Conservation (phyloP, 1,140 invertebrate species). For the Megalonaias nervosa region DNA sequence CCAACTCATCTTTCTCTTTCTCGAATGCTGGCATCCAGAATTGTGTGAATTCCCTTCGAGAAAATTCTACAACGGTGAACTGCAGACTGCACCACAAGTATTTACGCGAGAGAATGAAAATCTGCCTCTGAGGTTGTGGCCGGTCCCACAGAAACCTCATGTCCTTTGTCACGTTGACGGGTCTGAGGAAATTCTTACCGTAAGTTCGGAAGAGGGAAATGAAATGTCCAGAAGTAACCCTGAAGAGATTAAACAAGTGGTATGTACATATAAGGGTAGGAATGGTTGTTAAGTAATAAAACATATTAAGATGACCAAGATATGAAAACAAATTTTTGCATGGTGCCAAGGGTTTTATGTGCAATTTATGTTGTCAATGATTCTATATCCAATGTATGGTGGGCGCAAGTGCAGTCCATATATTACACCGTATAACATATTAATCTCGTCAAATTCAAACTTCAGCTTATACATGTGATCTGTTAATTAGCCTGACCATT, state of each 20-base stretch:
- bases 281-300: too few species aligned
- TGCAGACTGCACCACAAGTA: constrained; percentile 32
- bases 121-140: constrained; percentile 35
- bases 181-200: constrained; percentile 39
- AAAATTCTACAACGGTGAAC: constrained; percentile 52
- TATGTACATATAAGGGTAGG: constrained; percentile 24
- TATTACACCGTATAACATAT: too few species aligned
- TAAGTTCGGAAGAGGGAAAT: constrained; percentile 46
- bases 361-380: too few species aligned
- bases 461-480: too few species aligned
- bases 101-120: background rate
- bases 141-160: constrained; percentile 13
- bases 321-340: too few species aligned
- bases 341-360: too few species aligned
- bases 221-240: constrained; percentile 42
- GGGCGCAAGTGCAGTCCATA: too few species aligned
- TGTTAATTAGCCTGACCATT: too few species aligned
- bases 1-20: constrained; percentile 18
- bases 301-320: too few species aligned
- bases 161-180: constrained; percentile 55
- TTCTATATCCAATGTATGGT: too few species aligned
- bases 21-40: constrained; percentile 45
- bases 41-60: constrained; percentile 60
- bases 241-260: constrained; percentile 39
- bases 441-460: too few species aligned